These are phyloP conservation scores for Lepidochitona cinerea DNA, from an alignment of 2,888 invertebrate genomes.

Conservation along the genomic window DNA sequence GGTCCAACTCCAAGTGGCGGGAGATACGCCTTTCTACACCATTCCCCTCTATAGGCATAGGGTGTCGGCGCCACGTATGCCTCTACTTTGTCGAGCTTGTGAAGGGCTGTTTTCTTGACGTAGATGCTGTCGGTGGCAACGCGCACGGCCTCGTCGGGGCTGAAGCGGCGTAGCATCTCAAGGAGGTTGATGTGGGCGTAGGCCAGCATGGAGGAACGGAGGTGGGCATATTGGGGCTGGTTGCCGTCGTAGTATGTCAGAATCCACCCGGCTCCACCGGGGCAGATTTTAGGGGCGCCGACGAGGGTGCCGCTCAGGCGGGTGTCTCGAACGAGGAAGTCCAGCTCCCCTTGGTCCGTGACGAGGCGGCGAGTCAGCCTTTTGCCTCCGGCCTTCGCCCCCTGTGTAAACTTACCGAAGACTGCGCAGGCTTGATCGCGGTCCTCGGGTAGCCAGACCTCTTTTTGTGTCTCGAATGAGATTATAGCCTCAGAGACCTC, in stretches of 20 bases:
- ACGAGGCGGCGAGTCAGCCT: constrained; percentile 5
- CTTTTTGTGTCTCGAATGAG: constrained; percentile 3
- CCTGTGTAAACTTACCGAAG: constrained; percentile 15
- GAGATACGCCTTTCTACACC: not conserved
- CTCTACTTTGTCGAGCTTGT: not conserved
- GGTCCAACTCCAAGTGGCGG: not conserved
- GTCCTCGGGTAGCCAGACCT: constrained; percentile 4
- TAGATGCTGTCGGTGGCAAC: constrained; percentile 10
- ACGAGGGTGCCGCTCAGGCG: not conserved
- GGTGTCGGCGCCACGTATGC: not conserved
- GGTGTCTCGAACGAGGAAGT: not conserved
- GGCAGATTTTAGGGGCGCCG: not conserved
- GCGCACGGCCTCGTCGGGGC: not conserved
- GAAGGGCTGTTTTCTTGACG: constrained; percentile 7
- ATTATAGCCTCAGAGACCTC: constrained; percentile 8
- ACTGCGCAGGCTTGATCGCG: constrained; percentile 12
- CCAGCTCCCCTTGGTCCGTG: constrained; percentile 9
- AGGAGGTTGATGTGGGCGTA: constrained; percentile 10
- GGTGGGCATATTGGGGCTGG: constrained; percentile 10
- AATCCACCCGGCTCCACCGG: not conserved
- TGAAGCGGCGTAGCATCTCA: constrained; percentile 4
- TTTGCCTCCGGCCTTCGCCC: constrained; percentile 11
- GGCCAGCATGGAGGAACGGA: constrained; percentile 3
- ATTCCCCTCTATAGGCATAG: not conserved
- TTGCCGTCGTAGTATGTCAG: constrained; percentile 11